Evolutionary conservation across 2,797 vertebrate genomes (phyloP).

Genomic region (Peromyscus aztecus): DNA sequence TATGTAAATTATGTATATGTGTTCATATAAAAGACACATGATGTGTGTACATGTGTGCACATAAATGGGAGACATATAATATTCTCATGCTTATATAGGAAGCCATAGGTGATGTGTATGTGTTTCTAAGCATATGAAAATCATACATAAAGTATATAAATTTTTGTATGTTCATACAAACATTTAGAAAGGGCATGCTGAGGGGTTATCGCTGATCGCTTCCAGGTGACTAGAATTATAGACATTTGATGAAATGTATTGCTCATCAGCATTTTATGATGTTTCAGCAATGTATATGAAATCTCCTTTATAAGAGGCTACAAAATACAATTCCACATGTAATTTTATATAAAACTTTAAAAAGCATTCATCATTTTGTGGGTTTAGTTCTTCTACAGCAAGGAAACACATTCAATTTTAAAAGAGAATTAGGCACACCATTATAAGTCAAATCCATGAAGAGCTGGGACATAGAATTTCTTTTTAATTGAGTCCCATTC

Average conservation of each 20-base stretch:
- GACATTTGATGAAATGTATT: neutral
- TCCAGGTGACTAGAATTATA: neutral
- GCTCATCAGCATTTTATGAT: neutral
- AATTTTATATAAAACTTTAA: neutral
- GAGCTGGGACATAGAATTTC: neutral
- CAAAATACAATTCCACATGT: neutral
- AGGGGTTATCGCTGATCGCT: neutral
- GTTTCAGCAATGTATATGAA: neutral
- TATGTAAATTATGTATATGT: neutral
- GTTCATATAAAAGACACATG: neutral
- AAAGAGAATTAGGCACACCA: neutral
- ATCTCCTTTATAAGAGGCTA: neutral
- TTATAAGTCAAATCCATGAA: neutral
- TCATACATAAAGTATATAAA: neutral
- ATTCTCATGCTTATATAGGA: neutral
- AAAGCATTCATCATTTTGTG: neutral
- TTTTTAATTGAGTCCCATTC: neutral
- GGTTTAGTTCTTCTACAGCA: neutral
- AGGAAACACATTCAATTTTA: neutral
- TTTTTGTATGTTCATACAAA: neutral
- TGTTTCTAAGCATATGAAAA: neutral
- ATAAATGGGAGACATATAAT: neutral
- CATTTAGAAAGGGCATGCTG: neutral
- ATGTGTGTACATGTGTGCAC: neutral
- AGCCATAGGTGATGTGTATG: neutral